Evolutionary conservation across 2,113 vertebrate genomes (phyloP).

Genomic region (Trogon surrucura): DNA sequence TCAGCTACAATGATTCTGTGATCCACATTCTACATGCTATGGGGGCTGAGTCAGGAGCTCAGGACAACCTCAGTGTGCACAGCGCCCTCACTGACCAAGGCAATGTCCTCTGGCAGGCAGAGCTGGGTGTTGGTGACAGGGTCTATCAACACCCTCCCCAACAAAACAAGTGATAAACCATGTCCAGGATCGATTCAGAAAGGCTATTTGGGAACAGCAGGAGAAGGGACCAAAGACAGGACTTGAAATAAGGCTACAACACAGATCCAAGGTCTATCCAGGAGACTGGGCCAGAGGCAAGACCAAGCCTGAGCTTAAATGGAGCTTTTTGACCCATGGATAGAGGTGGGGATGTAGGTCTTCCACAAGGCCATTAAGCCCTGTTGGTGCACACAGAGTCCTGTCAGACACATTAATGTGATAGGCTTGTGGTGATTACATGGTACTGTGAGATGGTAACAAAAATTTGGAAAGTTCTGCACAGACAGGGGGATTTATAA

Average conservation of each 20-base stretch:
- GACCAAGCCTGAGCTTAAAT: not conserved
- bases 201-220: not conserved
- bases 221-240: not conserved
- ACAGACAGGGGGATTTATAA: not conserved
- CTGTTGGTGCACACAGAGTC: not conserved
- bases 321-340: fast-evolving
- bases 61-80: not conserved
- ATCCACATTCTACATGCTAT: not conserved
- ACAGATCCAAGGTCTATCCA: not conserved
- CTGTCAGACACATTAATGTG: not conserved
- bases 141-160: not conserved
- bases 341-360: not conserved
- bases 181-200: not conserved
- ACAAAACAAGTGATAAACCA: not conserved
- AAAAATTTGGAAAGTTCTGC: not conserved
- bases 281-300: not conserved
- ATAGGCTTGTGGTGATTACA: not conserved
- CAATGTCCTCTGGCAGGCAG: not conserved
- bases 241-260: not conserved
- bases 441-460: not conserved
- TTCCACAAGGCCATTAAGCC: fast-evolving
- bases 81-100: not conserved
- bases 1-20: not conserved
- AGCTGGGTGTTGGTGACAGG: not conserved
- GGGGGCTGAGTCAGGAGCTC: not conserved